A percentile compares a stretch with the other conserved stretches of the same genome.
These are phyloP conservation scores for Sylvilagus bachmani DNA, from an alignment of 2,113 vertebrate genomes.

Conservation along the genomic window DNA sequence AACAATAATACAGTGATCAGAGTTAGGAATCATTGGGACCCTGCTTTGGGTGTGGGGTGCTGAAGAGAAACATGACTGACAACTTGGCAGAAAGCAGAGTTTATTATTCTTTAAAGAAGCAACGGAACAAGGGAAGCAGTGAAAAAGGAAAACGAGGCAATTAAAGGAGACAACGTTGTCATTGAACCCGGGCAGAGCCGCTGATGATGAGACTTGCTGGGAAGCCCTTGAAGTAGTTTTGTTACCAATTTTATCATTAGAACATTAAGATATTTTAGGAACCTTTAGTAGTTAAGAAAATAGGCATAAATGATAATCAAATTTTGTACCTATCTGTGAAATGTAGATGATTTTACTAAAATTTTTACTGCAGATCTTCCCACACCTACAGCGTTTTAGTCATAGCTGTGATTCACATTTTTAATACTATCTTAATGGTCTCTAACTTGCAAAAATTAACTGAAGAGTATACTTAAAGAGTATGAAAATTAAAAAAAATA, in stretches of 20 bases:
- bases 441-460: constrained; percentile 63
- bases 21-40: background rate
- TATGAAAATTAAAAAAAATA: background rate
- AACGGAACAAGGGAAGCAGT: background rate
- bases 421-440: constrained; percentile 52
- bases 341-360: constrained; percentile 44
- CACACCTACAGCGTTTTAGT: constrained; percentile 31
- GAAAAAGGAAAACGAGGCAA: background rate
- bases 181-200: background rate
- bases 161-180: background rate
- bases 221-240: background rate
- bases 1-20: accelerated
- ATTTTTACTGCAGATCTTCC: background rate
- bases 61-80: background rate
- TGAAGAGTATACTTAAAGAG: constrained; percentile 57
- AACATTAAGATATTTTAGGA: background rate
- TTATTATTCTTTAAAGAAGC: background rate
- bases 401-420: constrained; percentile 48
- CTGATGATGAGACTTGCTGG: background rate
- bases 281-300: constrained; percentile 52
- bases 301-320: background rate
- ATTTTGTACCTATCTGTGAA: background rate
- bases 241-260: constrained; percentile 9
- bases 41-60: no score
- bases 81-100: background rate